Percentiles rank a stretch among this genome's conserved stretches.
Conservation (phyloP, 2,888 invertebrate species). For the Stenotaenia linearis region DNA sequence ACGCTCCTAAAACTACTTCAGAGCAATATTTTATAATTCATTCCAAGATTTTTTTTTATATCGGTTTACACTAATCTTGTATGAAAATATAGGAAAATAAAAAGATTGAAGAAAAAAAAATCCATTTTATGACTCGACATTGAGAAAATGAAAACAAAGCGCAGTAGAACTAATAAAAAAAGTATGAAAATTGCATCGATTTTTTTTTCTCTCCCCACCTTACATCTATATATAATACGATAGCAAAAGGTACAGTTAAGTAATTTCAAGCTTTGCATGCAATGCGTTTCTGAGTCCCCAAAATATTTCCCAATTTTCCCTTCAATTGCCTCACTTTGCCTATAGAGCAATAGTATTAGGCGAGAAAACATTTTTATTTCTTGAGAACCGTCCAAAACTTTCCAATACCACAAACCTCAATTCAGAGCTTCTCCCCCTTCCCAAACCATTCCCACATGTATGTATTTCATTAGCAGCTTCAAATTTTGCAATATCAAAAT, state of each 20-base stretch:
- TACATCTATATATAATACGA: conserved; percentile 10
- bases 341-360: conserved; percentile 19
- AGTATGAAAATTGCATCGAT: conserved; percentile 8
- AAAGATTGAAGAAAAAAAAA: background rate
- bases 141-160: conserved; percentile 5
- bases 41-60: background rate
- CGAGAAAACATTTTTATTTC: conserved; percentile 19
- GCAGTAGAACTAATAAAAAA: conserved; percentile 2
- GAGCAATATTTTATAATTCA: conserved; percentile 15
- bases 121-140: conserved; percentile 12
- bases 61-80: background rate
- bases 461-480: conserved; percentile 17
- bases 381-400: conserved; percentile 19
- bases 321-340: conserved; percentile 19
- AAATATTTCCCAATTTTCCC: conserved; percentile 19
- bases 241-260: conserved; percentile 7
- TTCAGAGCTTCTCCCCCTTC: background rate
- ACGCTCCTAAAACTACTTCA: background rate
- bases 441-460: background rate
- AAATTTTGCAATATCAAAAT: conserved; percentile 10
- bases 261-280: conserved; percentile 19
- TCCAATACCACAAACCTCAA: conserved; percentile 19
- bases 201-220: background rate
- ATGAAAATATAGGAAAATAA: background rate
- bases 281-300: conserved; percentile 19